Percentiles rank a stretch among this genome's conserved stretches.
Evolutionary conservation across 2,888 invertebrate species (phyloP).

Genomic region (Pimpla rufipes): DNA sequence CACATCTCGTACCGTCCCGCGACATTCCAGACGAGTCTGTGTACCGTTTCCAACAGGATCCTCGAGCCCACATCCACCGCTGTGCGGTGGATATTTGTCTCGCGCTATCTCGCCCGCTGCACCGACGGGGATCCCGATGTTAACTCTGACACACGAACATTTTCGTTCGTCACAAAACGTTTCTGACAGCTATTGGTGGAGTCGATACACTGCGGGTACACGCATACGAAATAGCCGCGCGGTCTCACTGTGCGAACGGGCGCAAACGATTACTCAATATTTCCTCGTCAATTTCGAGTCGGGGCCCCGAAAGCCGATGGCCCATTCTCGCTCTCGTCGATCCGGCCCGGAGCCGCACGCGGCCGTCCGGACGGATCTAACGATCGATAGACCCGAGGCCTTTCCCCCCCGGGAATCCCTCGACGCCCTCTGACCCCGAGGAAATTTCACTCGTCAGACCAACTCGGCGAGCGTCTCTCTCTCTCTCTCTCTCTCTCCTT

Average conservation of each 20-base stretch:
- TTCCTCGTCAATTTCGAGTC: slow-evolving; percentile 68
- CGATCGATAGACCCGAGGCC: slow-evolving; percentile 52
- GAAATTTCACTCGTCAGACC: slow-evolving; percentile 42
- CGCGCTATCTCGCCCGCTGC: slow-evolving; percentile 47
- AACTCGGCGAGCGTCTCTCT: slow-evolving; percentile 14
- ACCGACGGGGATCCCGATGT: slow-evolving; percentile 76
- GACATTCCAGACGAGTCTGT: not conserved
- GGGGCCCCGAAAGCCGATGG: slow-evolving; percentile 13
- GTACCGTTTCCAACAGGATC: not conserved
- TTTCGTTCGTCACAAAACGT: slow-evolving; percentile 76
- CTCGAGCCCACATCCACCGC: too few species aligned
- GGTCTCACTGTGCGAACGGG: slow-evolving; percentile 36
- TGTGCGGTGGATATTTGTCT: slow-evolving; percentile 19
- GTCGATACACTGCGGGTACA: slow-evolving; percentile 48
- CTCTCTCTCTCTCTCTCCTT: slow-evolving; percentile 47
- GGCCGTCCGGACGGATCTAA: slow-evolving; percentile 54
- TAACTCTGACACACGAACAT: slow-evolving; percentile 75
- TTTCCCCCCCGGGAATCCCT: slow-evolving; percentile 21
- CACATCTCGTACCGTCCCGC: slow-evolving; percentile 49
- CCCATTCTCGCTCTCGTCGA: slow-evolving; percentile 53
- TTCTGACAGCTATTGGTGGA: slow-evolving; percentile 24
- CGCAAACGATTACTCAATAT: slow-evolving; percentile 78
- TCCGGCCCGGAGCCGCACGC: slow-evolving; percentile 21
- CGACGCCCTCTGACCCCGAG: slow-evolving; percentile 49
- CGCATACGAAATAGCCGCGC: slow-evolving; percentile 30